A percentile compares a stretch with the other conserved stretches of the same genome.
Conservation (phyloP, 1,140 invertebrate species). For the Cheumatopsyche charites region DNA sequence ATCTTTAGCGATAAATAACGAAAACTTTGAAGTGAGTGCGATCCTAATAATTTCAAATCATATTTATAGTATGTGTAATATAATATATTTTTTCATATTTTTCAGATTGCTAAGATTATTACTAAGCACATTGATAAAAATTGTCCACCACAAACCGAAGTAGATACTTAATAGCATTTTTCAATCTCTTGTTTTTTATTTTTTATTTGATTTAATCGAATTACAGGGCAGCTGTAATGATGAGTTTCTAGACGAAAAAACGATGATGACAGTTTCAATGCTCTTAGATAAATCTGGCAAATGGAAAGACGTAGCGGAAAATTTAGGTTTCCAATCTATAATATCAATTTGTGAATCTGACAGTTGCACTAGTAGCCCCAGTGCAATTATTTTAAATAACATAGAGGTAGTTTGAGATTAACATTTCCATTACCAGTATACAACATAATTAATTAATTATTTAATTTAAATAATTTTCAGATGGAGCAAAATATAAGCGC, state of each 20-base stretch:
- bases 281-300: slow-evolving; percentile 26
- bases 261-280: background rate
- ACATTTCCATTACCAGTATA: background rate
- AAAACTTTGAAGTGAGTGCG: background rate
- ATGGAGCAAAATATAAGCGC: slow-evolving; percentile 16
- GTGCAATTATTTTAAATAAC: slow-evolving; percentile 11
- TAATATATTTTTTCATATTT: no score
- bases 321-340: background rate
- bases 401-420: slow-evolving; percentile 15
- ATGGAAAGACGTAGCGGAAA: slow-evolving; percentile 14
- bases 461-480: background rate
- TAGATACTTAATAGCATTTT: background rate
- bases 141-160: no score
- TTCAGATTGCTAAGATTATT: slow-evolving; percentile 14
- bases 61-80: no score
- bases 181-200: background rate
- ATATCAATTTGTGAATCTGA: slow-evolving; percentile 4
- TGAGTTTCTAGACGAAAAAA: slow-evolving; percentile 10
- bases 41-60: background rate
- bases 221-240: no score
- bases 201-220: background rate
- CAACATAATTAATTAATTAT: background rate
- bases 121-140: slow-evolving; percentile 3
- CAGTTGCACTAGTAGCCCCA: background rate
- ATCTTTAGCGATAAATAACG: background rate